Base-by-base conservation (phyloP, 2,797 vertebrate species). In the Thamnophis elegans region DNA sequence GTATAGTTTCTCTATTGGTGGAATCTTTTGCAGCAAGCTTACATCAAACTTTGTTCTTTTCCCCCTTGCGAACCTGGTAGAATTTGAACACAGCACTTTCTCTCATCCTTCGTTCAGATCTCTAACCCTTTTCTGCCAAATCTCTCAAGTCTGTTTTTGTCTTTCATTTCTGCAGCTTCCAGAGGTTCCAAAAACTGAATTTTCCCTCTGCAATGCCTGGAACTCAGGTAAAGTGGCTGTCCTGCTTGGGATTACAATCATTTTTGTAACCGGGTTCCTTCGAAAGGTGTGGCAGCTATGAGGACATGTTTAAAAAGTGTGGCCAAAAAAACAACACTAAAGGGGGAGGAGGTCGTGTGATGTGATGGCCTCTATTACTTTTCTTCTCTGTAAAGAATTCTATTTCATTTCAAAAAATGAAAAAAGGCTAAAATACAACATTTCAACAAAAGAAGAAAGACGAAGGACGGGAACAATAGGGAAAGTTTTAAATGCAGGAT, bases 211-310 rank as follows among this genome's bases (percentile, higher is more conserved):
- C 0, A 95, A 98, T 42, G 65, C 97, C 1, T 99, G 99, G 99
- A 99, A 99, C 94, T 98, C 98, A 96, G 99, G 99, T 99, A 98
- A 97, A 97, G 28, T 68, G 18, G 5, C 6, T n/a, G 2, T 26
- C 11, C 60, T 89, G 11, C 7, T n/a, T 3, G 60, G 5, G 47
- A 28, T 3, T 16, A n/a, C n/a, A 18, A 8, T 14, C 14, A 7
- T 51, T 85, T 85, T 85, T 51, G 18, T 28, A 85, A 85, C 10
- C 1, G 0, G 51, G 51, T 54, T 86, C 16, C 3, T 86, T 14
- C 1, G 5, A 32, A 87, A 1, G 36, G n/a, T 42, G 18, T 16
- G 68, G 16, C 16, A 20, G 32, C 32, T 3, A 9, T 5, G 36
- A 22, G 36, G 73, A 22, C 20, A 0, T 7, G 4, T 8, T 42